Conservation (phyloP, 2,113 vertebrate species). For the Sinocyclocheilus anophthalmus region DNA sequence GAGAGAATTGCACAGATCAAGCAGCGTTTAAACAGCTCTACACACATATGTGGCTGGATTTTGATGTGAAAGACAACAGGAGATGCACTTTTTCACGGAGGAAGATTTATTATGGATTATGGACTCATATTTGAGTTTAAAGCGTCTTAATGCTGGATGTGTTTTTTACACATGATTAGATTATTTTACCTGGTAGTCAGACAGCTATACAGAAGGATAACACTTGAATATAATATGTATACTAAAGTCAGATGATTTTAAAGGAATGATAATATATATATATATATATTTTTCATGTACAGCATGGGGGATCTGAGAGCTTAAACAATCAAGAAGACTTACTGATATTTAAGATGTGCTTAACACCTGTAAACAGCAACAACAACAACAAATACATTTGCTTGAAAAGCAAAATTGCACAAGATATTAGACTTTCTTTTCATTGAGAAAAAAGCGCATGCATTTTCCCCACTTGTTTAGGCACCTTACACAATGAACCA, state of each 20-base stretch:
- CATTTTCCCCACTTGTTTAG: neutral
- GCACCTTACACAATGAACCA: neutral
- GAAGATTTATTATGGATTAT: too few species aligned
- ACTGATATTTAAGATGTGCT: neutral
- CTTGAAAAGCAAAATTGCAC: neutral
- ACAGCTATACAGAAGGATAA: neutral
- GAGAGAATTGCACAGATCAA: too few species aligned
- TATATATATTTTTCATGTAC: neutral
- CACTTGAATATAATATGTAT: neutral
- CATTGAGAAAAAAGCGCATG: neutral
- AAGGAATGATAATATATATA: neutral
- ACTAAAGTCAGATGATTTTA: neutral
- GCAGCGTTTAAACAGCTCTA: too few species aligned
- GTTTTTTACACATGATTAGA: neutral
- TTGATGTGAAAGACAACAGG: too few species aligned
- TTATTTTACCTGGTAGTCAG: neutral
- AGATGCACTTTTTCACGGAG: too few species aligned
- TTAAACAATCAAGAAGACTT: too few species aligned
- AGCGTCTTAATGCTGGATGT: too few species aligned
- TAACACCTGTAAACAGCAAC: neutral
- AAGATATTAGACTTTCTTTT: neutral
- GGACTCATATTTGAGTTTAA: too few species aligned
- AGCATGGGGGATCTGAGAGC: neutral
- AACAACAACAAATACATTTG: neutral
- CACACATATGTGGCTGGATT: too few species aligned